Evolutionary conservation across 1,140 invertebrate species (phyloP).

Genomic region (Drosophila pseudoobscura): DNA sequence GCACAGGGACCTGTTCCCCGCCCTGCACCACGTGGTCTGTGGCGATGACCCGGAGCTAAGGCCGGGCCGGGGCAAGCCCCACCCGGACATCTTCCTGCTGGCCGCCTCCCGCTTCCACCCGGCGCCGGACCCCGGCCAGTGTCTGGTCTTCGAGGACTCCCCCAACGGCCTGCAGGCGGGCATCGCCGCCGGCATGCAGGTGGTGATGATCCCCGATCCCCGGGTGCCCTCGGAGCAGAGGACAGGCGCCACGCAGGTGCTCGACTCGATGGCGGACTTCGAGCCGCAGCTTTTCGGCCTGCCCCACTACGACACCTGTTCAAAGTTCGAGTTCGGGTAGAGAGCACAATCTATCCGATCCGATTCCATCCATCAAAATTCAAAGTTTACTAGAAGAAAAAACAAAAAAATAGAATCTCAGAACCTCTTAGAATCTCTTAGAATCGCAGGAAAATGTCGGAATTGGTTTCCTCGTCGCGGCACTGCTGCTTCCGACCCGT

Average conservation of each 20-base stretch:
- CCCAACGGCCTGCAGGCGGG: constrained; percentile 93
- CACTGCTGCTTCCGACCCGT: constrained; percentile 73
- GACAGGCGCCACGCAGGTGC: constrained; percentile 88
- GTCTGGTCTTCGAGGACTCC: constrained; percentile 96
- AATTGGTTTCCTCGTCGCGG: constrained; percentile 87
- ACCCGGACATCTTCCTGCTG: constrained; percentile 95
- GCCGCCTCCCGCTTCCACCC: constrained; percentile 92
- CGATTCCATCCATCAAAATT: constrained; percentile 7
- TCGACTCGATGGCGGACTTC: constrained; percentile 91
- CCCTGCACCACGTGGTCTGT: constrained; percentile 92
- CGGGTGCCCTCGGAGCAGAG: constrained; percentile 86
- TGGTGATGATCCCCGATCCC: constrained; percentile 93
- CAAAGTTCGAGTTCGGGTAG: constrained; percentile 73
- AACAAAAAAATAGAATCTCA: background rate
- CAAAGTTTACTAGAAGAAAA: background rate
- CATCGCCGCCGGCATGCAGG: constrained; percentile 93
- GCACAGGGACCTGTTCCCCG: constrained; percentile 88
- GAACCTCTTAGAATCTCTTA: background rate
- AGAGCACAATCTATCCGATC: background rate
- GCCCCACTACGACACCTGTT: constrained; percentile 84
- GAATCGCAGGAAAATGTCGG: constrained; percentile 86
- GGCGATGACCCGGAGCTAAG: constrained; percentile 94
- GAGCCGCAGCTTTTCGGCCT: constrained; percentile 93
- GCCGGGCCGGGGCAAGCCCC: constrained; percentile 89
- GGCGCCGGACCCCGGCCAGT: constrained; percentile 88